Evolutionary conservation across 2,113 vertebrate species (phyloP).

Genomic region (Osmerus mordax): DNA sequence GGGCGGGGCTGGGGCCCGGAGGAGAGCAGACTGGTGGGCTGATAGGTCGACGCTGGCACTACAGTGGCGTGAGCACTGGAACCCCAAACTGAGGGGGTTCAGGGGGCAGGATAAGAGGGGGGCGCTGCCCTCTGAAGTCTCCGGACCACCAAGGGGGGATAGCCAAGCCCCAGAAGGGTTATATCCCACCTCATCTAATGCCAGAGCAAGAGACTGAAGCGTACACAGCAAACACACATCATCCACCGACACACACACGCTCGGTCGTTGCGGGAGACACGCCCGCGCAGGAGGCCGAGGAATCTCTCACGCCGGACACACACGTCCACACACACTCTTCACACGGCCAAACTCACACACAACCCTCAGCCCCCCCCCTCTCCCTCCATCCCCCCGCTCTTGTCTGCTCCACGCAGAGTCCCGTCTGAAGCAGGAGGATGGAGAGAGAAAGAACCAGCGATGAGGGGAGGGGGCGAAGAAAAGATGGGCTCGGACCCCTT

Average conservation of each 20-base stretch:
- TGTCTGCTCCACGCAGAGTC: conserved; percentile 41
- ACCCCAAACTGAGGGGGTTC: conserved; percentile 78
- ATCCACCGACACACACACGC: conserved; percentile 1
- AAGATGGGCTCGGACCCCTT: background rate
- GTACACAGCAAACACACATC: background rate
- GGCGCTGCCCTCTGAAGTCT: conserved; percentile 69
- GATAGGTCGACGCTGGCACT: conserved; percentile 81
- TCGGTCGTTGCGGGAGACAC: conserved; percentile 9
- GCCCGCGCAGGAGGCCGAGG: conserved; percentile 6
- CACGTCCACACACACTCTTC: conserved; percentile 8
- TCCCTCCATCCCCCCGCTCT: background rate
- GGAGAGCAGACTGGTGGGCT: conserved; percentile 74
- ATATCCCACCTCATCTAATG: conserved; percentile 70
- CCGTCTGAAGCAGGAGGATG: conserved; percentile 20
- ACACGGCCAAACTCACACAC: background rate
- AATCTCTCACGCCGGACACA: conserved; percentile 1
- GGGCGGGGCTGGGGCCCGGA: conserved; percentile 69
- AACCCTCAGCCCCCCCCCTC: background rate
- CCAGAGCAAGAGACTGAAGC: conserved; percentile 32
- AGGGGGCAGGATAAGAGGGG: conserved; percentile 77
- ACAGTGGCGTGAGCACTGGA: conserved; percentile 87
- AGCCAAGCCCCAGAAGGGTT: conserved; percentile 42
- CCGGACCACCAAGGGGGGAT: conserved; percentile 21
- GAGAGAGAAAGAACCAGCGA: background rate
- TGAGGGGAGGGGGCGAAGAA: background rate